phyloP scores from a whole-genome alignment of 92 coral and sea anemone genomes.

The Epizoanthus scotinus region DNA sequence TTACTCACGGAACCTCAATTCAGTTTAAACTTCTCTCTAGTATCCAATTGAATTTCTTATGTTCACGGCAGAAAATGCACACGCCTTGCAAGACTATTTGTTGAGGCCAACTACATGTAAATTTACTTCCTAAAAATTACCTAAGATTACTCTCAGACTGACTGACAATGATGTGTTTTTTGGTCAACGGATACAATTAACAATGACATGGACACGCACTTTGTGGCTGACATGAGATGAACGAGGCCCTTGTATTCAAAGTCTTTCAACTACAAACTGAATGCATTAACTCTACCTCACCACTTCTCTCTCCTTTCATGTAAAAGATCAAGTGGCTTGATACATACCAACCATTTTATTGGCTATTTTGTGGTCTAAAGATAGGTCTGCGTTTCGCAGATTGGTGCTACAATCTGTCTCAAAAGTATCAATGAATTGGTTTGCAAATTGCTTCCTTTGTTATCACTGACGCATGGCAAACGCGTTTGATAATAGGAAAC shows the following conservation, averaged over 20 bases:
- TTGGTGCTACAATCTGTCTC: not conserved
- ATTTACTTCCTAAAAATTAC: not conserved
- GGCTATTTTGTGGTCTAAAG: not conserved
- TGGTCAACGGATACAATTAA: conserved; percentile 27
- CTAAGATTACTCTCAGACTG: not conserved
- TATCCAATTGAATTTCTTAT: not conserved
- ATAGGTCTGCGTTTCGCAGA: not conserved
- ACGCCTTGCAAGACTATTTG: not conserved
- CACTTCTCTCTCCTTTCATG: not conserved
- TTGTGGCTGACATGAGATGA: not conserved
- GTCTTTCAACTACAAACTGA: not conserved
- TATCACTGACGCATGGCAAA: conserved; percentile 31
- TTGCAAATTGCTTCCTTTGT: conserved; percentile 8
- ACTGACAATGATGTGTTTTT: not conserved
- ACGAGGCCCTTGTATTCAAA: not conserved
- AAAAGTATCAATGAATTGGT: not conserved
- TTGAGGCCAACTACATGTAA: not conserved
- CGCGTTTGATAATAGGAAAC: conserved; percentile 6
- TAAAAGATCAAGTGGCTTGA: not conserved
- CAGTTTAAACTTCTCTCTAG: too few relatives aligned
- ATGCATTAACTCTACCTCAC: not conserved
- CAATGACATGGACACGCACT: not conserved
- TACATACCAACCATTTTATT: conserved; percentile 5
- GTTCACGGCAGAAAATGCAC: not conserved
- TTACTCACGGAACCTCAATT: not conserved